These are phyloP conservation scores for Schizopygopsis malacanthus DNA, from an alignment of 2,797 vertebrate species.

Conservation along the genomic window DNA sequence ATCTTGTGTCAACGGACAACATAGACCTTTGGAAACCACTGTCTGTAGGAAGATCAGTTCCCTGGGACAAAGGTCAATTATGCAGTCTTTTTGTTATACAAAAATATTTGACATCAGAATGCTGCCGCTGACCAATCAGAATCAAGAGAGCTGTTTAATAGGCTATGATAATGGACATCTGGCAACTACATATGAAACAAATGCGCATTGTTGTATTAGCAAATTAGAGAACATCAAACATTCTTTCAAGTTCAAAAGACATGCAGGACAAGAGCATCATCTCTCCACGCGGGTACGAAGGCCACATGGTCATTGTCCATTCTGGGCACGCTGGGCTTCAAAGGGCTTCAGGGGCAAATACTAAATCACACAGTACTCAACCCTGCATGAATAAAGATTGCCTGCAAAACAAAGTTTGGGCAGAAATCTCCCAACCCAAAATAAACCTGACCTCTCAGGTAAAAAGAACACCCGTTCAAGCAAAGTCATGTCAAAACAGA, in stretches of 20 bases:
- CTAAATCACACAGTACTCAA: constrained; percentile 22
- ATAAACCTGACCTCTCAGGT: constrained; percentile 5
- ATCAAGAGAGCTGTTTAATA: constrained; percentile 20
- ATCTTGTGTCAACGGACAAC: not conserved
- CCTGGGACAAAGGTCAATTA: not conserved
- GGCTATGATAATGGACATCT: constrained; percentile 35
- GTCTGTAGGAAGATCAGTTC: not conserved
- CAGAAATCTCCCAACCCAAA: not conserved
- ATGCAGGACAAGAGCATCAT: constrained; percentile 5
- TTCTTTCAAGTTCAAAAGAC: constrained; percentile 48
- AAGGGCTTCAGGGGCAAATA: constrained; percentile 19
- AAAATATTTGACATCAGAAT: not conserved
- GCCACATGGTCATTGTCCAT: constrained; percentile 5
- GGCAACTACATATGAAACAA: constrained; percentile 48
- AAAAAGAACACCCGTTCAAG: constrained; percentile 11
- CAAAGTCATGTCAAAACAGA: not conserved
- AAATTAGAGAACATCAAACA: constrained; percentile 53
- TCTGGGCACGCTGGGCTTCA: not conserved
- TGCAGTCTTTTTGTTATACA: constrained; percentile 4
- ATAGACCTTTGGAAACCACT: not conserved
- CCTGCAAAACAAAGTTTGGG: not conserved
- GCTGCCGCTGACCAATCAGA: not conserved
- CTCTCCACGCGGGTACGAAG: not conserved
- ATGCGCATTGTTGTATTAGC: constrained; percentile 15
- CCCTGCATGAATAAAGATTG: constrained; percentile 4